Percentiles rank a stretch among this genome's conserved stretches.
phyloP scores from a whole-genome alignment of 1,140 invertebrate species.

The Berghia stephanieae region DNA sequence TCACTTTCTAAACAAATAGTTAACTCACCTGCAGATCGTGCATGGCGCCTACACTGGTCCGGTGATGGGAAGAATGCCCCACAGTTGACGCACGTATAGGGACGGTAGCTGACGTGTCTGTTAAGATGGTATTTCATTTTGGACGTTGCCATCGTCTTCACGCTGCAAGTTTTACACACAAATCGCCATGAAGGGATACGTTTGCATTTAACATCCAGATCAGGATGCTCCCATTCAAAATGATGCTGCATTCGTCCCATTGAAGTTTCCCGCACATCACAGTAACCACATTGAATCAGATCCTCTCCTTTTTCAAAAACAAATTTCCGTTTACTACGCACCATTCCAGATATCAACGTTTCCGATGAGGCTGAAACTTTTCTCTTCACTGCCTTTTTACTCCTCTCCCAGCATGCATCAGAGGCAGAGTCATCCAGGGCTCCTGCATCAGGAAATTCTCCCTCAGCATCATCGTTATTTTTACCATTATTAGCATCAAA shows the following conservation, averaged over 20 bases:
- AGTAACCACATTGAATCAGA: conserved; percentile 36
- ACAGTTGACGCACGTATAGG: conserved; percentile 41
- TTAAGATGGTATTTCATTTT: conserved; percentile 45
- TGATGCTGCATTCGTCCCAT: conserved; percentile 35
- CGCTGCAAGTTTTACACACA: conserved; percentile 36
- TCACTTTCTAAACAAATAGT: neutral
- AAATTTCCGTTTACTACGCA: conserved; percentile 8
- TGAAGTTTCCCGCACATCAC: conserved; percentile 25
- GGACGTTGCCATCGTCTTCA: conserved; percentile 40
- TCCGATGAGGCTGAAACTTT: neutral
- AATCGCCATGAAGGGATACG: conserved; percentile 38
- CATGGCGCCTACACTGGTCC: conserved; percentile 42
- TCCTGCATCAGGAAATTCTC: neutral
- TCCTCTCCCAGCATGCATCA: conserved; percentile 31
- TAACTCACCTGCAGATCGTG: conserved; percentile 32
- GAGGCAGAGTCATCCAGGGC: too few relatives aligned
- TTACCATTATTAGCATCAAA: neutral
- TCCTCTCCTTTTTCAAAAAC: conserved; percentile 32
- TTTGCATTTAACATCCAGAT: conserved; percentile 16
- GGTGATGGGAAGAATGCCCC: conserved; percentile 37
- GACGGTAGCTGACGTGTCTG: conserved; percentile 41
- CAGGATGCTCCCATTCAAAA: conserved; percentile 27
- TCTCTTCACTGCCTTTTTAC: conserved; percentile 28
- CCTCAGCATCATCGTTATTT: neutral
- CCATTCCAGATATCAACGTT: neutral